These are phyloP conservation scores for Squalus acanthias DNA, from an alignment of 2,797 vertebrate species.

Conservation along the genomic window DNA sequence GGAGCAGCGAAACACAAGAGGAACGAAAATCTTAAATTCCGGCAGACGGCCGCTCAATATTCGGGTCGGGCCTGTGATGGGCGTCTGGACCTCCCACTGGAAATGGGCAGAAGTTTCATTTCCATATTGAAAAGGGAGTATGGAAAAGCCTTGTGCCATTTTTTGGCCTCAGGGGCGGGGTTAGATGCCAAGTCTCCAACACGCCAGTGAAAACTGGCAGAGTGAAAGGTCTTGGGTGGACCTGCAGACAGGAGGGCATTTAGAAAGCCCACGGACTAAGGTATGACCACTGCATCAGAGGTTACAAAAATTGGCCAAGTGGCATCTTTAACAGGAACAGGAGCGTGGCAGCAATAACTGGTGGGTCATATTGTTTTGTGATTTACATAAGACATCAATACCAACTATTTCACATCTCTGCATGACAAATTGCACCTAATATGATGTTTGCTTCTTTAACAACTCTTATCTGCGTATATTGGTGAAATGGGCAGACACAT, in stretches of 20 bases:
- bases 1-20: background rate
- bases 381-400: background rate
- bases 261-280: background rate
- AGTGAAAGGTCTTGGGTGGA: background rate
- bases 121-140: background rate
- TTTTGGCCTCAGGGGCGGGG: background rate
- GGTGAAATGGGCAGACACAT: background rate
- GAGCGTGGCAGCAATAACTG: background rate
- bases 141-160: background rate
- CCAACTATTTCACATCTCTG: background rate
- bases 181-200: background rate
- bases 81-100: background rate
- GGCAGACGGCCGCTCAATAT: background rate
- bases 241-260: background rate
- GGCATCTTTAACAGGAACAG: background rate
- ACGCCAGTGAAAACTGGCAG: background rate
- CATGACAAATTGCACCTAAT: background rate
- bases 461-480: no score
- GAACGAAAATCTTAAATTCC: background rate
- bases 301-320: background rate
- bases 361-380: background rate
- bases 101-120: background rate
- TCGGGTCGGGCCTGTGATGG: background rate
- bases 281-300: background rate
- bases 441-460: background rate